Base-by-base conservation (phyloP, 2,113 vertebrate genomes). In the Chiloscyllium plagiosum region DNA sequence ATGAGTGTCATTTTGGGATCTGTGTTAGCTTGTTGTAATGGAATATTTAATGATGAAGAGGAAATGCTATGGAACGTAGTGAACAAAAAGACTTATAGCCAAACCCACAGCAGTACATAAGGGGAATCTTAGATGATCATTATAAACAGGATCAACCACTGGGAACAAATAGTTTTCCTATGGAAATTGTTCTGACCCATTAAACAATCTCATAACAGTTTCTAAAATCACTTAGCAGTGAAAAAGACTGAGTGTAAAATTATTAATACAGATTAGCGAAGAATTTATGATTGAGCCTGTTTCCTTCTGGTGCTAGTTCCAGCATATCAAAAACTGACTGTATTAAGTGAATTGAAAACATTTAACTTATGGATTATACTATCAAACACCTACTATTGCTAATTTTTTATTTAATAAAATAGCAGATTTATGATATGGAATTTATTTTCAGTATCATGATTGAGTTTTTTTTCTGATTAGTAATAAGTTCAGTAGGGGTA, bases 1-100 rank as follows among this genome's bases (percentile, higher is more conserved):
- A 47, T 50, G 72, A 33, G 24, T 95, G 42, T 72, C 42, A 76
- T 95, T 72, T 50, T 95, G 94, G 42, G 69, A 52, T 13, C 24
- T 52, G 42, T 72, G 69, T 70, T 69, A 95, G 69, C 26, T 70
- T 95, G 47, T 52, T 76, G 68, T 42, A 95, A 72, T 72, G 47
- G 13, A 95, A 52, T 95, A 69, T 72, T 95, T 65, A 96, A 95
- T 70, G 42, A 26, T 12, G 10, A 95, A 33, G 22, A 29, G 29
- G 94, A 76, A 42, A 76, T 1, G 33, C 50, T 76, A 76, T 70
- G 69, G 96, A 96, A 66, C 52, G 47, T 78, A 95, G 3, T 95
- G 65, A 95, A 66, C 33, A 50, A 83, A 13, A 68, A 68, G 78
- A 86, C 42, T 29, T 95, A 37, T 19, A 85, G 76, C 15, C 26